phyloP scores from a whole-genome alignment of 2,888 invertebrate genomes.

The Osedax fenrisi region DNA sequence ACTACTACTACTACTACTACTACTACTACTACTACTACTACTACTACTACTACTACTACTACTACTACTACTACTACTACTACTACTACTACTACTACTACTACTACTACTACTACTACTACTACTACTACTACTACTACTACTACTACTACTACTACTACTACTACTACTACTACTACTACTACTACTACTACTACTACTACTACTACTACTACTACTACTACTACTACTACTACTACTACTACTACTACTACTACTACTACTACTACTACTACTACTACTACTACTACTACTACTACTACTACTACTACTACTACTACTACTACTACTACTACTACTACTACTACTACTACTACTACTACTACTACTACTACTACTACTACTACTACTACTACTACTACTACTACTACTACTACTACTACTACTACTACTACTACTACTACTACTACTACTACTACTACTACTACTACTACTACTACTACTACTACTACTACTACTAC shows the following conservation, averaged over 20 bases:
- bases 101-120: slow-evolving; percentile 20
- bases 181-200: slow-evolving; percentile 21
- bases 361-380: too few relatives aligned
- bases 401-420: too few relatives aligned
- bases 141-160: slow-evolving; percentile 2
- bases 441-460: too few relatives aligned
- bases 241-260: slow-evolving; percentile 20
- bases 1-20: slow-evolving; percentile 20
- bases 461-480: too few relatives aligned
- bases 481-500: too few relatives aligned
- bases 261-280: slow-evolving; percentile 22
- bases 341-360: too few relatives aligned
- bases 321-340: not conserved
- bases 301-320: slow-evolving; percentile 12
- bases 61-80: slow-evolving; percentile 20
- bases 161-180: slow-evolving; percentile 15
- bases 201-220: slow-evolving; percentile 20
- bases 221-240: slow-evolving; percentile 21
- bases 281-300: slow-evolving; percentile 20
- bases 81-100: slow-evolving; percentile 22
- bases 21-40: slow-evolving; percentile 12
- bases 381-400: too few relatives aligned
- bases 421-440: too few relatives aligned
- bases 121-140: slow-evolving; percentile 18
- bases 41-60: slow-evolving; percentile 5